A percentile compares a stretch with the other conserved stretches of the same genome.
These are phyloP conservation scores for Xestia ashworthii DNA, from an alignment of 2,888 invertebrate genomes.

Conservation along the genomic window DNA sequence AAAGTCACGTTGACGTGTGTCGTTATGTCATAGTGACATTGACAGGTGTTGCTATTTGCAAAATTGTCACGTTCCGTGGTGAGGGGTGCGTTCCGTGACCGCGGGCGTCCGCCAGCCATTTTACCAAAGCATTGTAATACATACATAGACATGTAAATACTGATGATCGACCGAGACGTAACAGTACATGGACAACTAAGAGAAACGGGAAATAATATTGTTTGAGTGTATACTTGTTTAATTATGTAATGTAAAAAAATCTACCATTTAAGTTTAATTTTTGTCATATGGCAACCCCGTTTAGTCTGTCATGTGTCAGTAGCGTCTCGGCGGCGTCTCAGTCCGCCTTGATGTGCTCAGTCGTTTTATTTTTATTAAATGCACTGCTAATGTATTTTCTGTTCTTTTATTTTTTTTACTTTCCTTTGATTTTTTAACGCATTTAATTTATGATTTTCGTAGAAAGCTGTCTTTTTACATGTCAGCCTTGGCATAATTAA, in stretches of 20 bases:
- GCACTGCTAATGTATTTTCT: conserved; percentile 84
- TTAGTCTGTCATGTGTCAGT: conserved; percentile 35
- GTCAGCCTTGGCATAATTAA: not conserved
- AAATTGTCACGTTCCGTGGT: conserved; percentile 60
- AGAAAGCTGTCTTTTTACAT: conserved; percentile 26
- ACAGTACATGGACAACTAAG: conserved; percentile 14
- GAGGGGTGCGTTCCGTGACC: conserved; percentile 41
- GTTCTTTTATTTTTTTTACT: conserved; percentile 73
- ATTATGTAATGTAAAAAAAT: conserved; percentile 38
- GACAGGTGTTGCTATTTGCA: conserved; percentile 53
- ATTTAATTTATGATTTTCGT: conserved; percentile 1
- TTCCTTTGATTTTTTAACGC: conserved; percentile 59
- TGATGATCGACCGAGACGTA: conserved; percentile 47
- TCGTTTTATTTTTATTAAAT: conserved; percentile 85
- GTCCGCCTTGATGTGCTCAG: conserved; percentile 82
- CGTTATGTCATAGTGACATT: conserved; percentile 39
- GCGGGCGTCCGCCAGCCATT: conserved; percentile 71
- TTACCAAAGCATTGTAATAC: conserved; percentile 74
- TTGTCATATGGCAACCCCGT: conserved; percentile 47
- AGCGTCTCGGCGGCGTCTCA: conserved; percentile 62
- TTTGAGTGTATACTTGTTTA: conserved; percentile 49
- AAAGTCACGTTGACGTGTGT: conserved; percentile 19
- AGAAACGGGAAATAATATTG: conserved; percentile 38
- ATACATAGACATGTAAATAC: conserved; percentile 61
- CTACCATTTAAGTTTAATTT: conserved; percentile 59